Evolutionary conservation across 2,888 invertebrate species (phyloP), one percentile per base, ranked within the genome.

Genomic region (Clistopyga incitator): DNA sequence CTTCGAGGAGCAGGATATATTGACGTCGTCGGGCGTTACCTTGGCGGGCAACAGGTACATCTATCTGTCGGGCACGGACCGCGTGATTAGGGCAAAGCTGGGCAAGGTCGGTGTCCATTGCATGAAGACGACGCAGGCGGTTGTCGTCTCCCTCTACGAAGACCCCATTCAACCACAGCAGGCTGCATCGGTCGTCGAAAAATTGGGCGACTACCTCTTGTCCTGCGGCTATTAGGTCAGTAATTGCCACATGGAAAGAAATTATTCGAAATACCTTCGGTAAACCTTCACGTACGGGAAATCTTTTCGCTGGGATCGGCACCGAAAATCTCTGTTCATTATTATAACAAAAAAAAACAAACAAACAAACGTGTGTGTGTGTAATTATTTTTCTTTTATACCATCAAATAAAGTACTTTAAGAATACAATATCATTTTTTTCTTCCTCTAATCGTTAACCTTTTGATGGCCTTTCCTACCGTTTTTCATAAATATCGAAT

Each of bases 101-200:
- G 98, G 97, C 94, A 97, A 98, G 95, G 97, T 97, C 94, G 98
- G 98, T 93, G 97, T 98, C 90, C 98, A 98, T 94, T 98, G 98
- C 97, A 98, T 98, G 97, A 98, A 98, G 95, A 98, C 98, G 94
- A 96, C 96, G 95, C 98, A 98, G 96, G 97, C 98, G 94, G 97
- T 98, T 94, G 98, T 98, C 94, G 96, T 98, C 94, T 97, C 98
- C 94, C 96, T 98, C 94, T 98, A 98, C 94, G 97, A 98, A 96
- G 98, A 98, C 95, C 98, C 98, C 94, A 98, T 98, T 94, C 98
- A 98, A 95, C 98, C 98, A 94, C 98, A 98, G 95, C 98, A 98
- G 95, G 98, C 98, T 93, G 98, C 98, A 94, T 98, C 98, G 91
- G 97, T 98, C 95, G 98, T 98, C 94, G 98, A 98, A 96, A 98